Evolutionary conservation across 2,888 invertebrate species (phyloP).

Genomic region (Acronicta aceris): DNA sequence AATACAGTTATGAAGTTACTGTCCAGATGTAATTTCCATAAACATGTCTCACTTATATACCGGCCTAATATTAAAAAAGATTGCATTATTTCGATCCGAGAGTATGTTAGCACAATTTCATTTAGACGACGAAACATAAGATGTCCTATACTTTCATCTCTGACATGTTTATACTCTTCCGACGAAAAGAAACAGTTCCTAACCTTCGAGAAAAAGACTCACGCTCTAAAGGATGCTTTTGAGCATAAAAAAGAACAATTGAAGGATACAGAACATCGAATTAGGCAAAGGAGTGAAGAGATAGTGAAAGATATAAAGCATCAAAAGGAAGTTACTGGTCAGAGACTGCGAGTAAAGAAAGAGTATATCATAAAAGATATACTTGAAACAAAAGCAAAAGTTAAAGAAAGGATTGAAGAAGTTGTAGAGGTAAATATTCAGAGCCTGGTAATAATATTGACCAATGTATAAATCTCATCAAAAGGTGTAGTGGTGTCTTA

Average conservation of each 20-base stretch:
- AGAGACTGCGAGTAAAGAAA: slow-evolving; percentile 88
- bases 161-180: slow-evolving; percentile 74
- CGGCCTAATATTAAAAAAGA: slow-evolving; percentile 53
- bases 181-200: slow-evolving; percentile 80
- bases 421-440: slow-evolving; percentile 91
- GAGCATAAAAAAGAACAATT: slow-evolving; percentile 90
- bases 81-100: slow-evolving; percentile 58
- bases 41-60: slow-evolving; percentile 64
- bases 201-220: slow-evolving; percentile 82
- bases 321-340: slow-evolving; percentile 81
- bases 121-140: slow-evolving; percentile 58
- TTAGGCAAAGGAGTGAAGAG: slow-evolving; percentile 81
- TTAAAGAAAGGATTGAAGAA: slow-evolving; percentile 92
- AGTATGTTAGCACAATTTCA: slow-evolving; percentile 56
- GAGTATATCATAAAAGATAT: slow-evolving; percentile 92
- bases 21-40: slow-evolving; percentile 64
- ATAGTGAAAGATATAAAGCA: slow-evolving; percentile 83
- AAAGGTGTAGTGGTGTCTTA: too few relatives aligned
- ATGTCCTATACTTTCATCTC: slow-evolving; percentile 59
- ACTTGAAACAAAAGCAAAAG: slow-evolving; percentile 91
- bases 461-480: background rate
- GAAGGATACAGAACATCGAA: slow-evolving; percentile 88
- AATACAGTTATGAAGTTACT: slow-evolving; percentile 69
- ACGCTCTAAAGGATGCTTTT: slow-evolving; percentile 88
- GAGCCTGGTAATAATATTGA: background rate